These are phyloP conservation scores for Empis stercorea DNA, from an alignment of 2,888 invertebrate genomes.

Conservation along the genomic window DNA sequence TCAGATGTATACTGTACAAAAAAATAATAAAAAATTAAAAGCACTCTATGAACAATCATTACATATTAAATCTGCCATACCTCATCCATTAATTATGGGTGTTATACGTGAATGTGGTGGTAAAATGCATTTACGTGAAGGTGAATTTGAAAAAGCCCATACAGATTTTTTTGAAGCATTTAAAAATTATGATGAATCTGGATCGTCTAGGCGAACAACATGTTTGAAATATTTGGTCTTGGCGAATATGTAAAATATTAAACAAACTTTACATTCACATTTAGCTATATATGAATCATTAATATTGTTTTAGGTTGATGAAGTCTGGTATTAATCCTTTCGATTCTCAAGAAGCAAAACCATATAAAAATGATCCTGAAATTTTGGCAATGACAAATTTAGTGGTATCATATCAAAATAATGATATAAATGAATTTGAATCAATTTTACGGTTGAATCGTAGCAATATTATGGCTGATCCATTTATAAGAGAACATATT, in stretches of 20 bases:
- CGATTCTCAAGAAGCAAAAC: slow-evolving; percentile 99
- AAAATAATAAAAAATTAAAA: slow-evolving; percentile 96
- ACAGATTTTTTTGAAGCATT: slow-evolving; percentile 99
- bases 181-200: slow-evolving; percentile 99
- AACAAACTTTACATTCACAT: background rate
- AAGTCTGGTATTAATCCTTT: slow-evolving; percentile 99
- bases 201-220: slow-evolving; percentile 89
- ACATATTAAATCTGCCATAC: slow-evolving; percentile 98
- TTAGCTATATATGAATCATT: background rate
- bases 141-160: slow-evolving; percentile 97
- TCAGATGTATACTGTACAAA: slow-evolving; percentile 99
- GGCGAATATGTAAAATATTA: slow-evolving; percentile 81
- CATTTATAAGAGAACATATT: slow-evolving; percentile 96
- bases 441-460: slow-evolving; percentile 86
- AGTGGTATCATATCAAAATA: slow-evolving; percentile 93
- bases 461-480: slow-evolving; percentile 97
- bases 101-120: slow-evolving; percentile 99
- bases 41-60: slow-evolving; percentile 95
- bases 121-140: slow-evolving; percentile 98
- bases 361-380: slow-evolving; percentile 98
- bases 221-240: slow-evolving; percentile 96
- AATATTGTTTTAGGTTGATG: slow-evolving; percentile 61
- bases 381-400: slow-evolving; percentile 98
- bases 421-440: slow-evolving; percentile 97
- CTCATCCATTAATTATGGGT: slow-evolving; percentile 99